Conservation (phyloP, 1,140 invertebrate species). For the Heliconius hewitsoni region DNA sequence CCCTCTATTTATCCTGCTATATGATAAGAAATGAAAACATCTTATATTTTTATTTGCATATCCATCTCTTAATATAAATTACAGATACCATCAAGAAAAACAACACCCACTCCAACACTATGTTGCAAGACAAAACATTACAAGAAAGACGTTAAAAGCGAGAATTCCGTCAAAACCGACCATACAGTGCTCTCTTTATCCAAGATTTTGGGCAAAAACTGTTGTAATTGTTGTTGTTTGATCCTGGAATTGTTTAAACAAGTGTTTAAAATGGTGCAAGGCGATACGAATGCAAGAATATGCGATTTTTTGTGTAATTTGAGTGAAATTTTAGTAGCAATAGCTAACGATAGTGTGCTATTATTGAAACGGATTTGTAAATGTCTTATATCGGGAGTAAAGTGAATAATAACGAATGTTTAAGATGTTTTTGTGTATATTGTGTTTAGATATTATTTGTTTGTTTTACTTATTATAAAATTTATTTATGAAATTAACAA, state of each 20-base stretch:
- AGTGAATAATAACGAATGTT: neutral
- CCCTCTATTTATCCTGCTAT: neutral
- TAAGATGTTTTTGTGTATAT: neutral
- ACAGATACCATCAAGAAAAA: neutral
- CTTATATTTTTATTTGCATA: no score
- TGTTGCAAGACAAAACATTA: neutral
- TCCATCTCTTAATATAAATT: neutral
- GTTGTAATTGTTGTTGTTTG: slow-evolving; percentile 5
- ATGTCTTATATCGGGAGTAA: neutral
- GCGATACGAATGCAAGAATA: neutral
- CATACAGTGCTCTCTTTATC: neutral
- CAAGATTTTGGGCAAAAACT: neutral
- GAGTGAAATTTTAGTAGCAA: neutral
- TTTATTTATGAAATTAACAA: no score
- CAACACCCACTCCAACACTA: neutral
- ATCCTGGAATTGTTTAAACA: neutral
- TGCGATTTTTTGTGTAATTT: neutral
- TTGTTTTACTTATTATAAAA: no score
- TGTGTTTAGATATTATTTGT: neutral
- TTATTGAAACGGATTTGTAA: neutral
- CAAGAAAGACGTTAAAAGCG: neutral
- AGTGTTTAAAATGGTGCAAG: neutral
- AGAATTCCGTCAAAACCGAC: neutral
- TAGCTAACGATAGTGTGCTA: neutral
- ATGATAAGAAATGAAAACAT: no score